Base-by-base conservation (phyloP, 2,888 invertebrate genomes). In the Platycheirus rosarum region DNA sequence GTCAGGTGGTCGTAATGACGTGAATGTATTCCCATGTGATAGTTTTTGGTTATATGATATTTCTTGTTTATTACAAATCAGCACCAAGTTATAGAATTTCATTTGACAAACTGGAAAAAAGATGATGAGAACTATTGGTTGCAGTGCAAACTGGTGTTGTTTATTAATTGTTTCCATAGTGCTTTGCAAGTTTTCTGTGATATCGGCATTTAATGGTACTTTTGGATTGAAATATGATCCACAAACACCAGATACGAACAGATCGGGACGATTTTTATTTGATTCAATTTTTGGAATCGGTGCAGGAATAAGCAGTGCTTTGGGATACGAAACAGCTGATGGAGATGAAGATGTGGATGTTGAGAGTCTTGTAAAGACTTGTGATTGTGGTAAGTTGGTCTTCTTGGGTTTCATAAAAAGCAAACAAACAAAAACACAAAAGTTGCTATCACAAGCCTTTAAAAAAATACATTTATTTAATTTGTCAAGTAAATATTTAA, bases 361-460 rank as follows among this genome's bases (percentile, higher is more conserved):
- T 37, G 91, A 92, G 29, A 91, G 92, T 49, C 91, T 90, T 86
- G 88, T 93, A 51, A 93, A 93, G 87, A 94, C 94, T 85, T 96
- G 96, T 88, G 93, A 94, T 46, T 96, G 96, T 89, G 95, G 95
- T 94, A 91, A 92, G 93, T 90, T 40, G 13, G n/a, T n/a, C n/a
- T n/a, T n/a, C n/a, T n/a, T n/a, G n/a, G n/a, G n/a, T n/a, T n/a
- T n/a, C n/a, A n/a, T n/a, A n/a, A n/a, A n/a, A n/a, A n/a, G n/a
- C n/a, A n/a, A n/a, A n/a, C n/a, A n/a, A n/a, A n/a, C n/a, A n/a
- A n/a, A n/a, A n/a, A n/a, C n/a, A n/a, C n/a, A n/a, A n/a, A n/a
- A n/a, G n/a, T n/a, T n/a, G n/a, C n/a, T n/a, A n/a, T n/a, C n/a
- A n/a, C n/a, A n/a, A n/a, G n/a, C n/a, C n/a, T n/a, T n/a, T n/a